phyloP scores from a whole-genome alignment of 2,797 vertebrate species.

The Neopelma chrysocephalum region DNA sequence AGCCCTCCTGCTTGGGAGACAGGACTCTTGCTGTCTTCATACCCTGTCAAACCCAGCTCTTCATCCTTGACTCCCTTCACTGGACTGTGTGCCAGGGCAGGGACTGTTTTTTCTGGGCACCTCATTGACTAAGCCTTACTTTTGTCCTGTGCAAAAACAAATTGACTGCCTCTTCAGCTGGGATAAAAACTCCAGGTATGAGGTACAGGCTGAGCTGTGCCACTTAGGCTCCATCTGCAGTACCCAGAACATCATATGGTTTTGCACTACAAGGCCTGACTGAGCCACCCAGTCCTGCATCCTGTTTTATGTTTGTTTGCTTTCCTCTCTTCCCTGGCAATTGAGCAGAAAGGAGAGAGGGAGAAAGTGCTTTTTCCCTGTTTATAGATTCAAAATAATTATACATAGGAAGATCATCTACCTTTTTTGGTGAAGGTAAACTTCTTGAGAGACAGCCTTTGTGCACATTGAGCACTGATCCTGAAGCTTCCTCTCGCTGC shows the following conservation, averaged over 20 bases:
- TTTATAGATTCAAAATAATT: not conserved
- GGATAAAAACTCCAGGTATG: rapidly evolving
- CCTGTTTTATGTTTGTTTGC: not conserved
- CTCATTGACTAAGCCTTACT: not conserved
- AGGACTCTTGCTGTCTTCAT: not conserved
- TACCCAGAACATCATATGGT: not conserved
- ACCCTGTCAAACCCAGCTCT: not conserved
- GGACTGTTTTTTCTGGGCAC: not conserved
- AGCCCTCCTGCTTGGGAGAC: slow-evolving; percentile 30
- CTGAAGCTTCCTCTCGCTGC: not conserved
- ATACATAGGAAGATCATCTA: slow-evolving; percentile 5
- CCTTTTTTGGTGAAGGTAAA: slow-evolving; percentile 4
- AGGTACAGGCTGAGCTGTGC: not conserved
- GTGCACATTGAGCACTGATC: not conserved
- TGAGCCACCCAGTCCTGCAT: not conserved
- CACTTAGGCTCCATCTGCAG: not conserved
- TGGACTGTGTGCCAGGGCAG: not conserved
- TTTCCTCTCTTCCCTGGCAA: not conserved
- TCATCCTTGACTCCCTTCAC: not conserved
- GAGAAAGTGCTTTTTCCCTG: not conserved
- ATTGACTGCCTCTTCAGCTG: not conserved
- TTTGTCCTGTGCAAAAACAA: not conserved
- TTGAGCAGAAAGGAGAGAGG: not conserved
- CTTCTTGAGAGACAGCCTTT: slow-evolving; percentile 7
- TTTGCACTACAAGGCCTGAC: not conserved